Evolutionary conservation across 2,797 vertebrate species (phyloP).

Genomic region (Octomys mimax): DNA sequence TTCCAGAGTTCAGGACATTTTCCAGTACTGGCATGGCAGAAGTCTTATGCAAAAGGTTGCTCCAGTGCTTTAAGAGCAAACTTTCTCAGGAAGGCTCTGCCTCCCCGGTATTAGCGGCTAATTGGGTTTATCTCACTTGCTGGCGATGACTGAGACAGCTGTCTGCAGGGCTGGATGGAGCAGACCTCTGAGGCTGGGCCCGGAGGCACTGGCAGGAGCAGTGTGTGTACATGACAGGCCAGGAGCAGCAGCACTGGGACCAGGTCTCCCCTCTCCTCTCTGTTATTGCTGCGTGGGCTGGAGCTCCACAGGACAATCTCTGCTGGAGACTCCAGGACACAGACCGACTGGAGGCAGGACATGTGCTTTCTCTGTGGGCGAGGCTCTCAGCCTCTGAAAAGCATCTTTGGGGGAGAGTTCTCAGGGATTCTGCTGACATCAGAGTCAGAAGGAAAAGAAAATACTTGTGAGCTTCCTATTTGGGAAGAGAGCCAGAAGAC

Average conservation of each 20-base stretch:
- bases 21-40: not conserved
- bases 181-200: not conserved
- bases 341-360: not conserved
- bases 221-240: not conserved
- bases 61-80: not conserved
- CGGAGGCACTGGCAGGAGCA: not conserved
- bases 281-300: not conserved
- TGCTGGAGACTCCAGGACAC: not conserved
- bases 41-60: not conserved
- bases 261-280: not conserved
- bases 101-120: constrained; percentile 33
- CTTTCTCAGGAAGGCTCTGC: constrained; percentile 30
- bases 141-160: constrained; percentile 13
- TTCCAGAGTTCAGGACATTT: not conserved
- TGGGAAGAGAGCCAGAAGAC: constrained; percentile 42
- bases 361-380: not conserved
- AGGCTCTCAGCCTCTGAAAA: not conserved
- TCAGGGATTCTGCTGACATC: not conserved
- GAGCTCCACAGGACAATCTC: not conserved
- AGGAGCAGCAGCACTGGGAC: no score
- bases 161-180: not conserved
- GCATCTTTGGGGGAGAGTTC: not conserved
- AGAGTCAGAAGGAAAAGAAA: not conserved
- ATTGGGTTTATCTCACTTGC: constrained; percentile 48
- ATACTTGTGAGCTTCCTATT: constrained; percentile 32